Evolutionary conservation across 2,797 vertebrate species (phyloP).

Genomic region (Borostomias antarcticus): DNA sequence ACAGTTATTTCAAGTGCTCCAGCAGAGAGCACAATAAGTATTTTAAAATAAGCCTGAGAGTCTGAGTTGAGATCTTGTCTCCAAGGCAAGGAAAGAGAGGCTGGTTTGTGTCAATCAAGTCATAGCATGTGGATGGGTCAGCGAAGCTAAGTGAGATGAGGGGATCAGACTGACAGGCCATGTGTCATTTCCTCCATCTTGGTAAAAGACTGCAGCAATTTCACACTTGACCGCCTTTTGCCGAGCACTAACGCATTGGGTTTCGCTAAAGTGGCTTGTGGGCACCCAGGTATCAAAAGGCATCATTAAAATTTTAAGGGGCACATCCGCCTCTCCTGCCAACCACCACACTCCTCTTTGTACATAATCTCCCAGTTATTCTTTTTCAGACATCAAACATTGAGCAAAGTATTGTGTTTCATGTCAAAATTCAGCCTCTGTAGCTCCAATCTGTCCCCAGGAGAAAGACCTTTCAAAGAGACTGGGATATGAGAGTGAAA

Average conservation of each 20-base stretch:
- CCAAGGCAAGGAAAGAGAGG: background rate
- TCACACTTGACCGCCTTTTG: slow-evolving; percentile 8
- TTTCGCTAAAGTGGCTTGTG: background rate
- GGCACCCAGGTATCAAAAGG: slow-evolving; percentile 11
- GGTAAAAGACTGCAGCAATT: slow-evolving; percentile 16
- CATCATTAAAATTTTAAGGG: slow-evolving; percentile 11
- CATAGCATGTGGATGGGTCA: background rate
- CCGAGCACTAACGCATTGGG: slow-evolving; percentile 7
- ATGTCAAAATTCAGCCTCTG: background rate
- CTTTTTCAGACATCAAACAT: background rate
- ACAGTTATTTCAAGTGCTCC: background rate
- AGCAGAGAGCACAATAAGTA: background rate
- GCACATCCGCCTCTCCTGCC: background rate
- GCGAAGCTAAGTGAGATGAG: background rate
- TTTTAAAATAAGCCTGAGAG: background rate
- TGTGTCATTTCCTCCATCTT: background rate
- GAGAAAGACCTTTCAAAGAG: background rate
- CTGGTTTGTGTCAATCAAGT: background rate
- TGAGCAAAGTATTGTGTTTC: background rate
- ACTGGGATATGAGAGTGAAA: background rate
- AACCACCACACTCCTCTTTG: background rate
- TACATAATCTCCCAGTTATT: background rate
- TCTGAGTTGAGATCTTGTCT: background rate
- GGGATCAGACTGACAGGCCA: background rate
- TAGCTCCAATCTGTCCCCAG: background rate